These are phyloP conservation scores for Papilio glaucus DNA, from an alignment of 1,140 invertebrate genomes.

Conservation along the genomic window DNA sequence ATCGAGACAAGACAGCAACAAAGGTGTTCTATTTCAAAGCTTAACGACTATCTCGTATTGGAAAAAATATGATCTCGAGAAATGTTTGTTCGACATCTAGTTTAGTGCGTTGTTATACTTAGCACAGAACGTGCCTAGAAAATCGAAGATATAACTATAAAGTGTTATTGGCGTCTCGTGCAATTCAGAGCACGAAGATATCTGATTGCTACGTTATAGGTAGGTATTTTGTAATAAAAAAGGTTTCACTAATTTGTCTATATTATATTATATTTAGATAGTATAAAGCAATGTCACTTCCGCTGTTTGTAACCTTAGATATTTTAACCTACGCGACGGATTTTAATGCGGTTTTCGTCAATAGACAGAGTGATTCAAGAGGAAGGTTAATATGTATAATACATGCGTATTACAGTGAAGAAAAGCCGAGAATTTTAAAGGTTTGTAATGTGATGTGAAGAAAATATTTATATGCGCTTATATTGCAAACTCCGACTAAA, in stretches of 20 bases:
- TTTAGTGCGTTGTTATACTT: not conserved
- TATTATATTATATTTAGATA: not conserved
- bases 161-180: not conserved
- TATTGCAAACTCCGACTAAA: no score
- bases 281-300: no score
- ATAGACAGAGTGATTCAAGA: no score
- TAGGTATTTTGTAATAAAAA: not conserved
- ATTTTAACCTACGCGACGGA: no score
- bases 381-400: no score
- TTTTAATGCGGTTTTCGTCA: no score
- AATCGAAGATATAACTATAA: not conserved
- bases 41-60: not conserved
- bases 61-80: not conserved
- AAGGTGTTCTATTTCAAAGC: constrained; percentile 26
- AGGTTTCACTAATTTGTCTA: not conserved
- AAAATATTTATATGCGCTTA: no score
- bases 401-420: no score
- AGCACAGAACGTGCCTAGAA: not conserved
- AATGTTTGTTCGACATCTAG: not conserved
- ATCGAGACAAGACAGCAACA: not conserved
- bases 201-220: not conserved
- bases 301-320: no score
- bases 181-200: not conserved
- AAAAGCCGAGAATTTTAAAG: no score
- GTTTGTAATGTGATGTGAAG: no score